phyloP scores from a whole-genome alignment of 2,797 vertebrate species.

The Malacoraja senta region DNA sequence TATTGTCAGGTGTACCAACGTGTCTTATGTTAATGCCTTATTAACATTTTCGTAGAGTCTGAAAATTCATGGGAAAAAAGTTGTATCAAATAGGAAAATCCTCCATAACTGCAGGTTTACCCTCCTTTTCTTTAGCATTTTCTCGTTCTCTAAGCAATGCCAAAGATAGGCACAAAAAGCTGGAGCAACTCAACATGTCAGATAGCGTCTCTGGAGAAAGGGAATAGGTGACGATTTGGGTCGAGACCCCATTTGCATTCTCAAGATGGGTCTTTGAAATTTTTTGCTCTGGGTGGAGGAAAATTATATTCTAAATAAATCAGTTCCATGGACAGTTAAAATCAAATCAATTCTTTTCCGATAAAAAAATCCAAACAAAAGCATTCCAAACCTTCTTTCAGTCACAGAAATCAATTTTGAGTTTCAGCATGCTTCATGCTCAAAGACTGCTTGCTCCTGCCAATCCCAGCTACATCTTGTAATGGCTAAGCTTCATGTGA shows the following conservation, averaged over 20 bases:
- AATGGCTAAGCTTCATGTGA: background rate
- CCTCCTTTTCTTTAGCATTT: background rate
- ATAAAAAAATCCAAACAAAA: background rate
- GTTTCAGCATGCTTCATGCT: background rate
- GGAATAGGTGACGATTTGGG: no score
- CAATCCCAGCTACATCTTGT: background rate
- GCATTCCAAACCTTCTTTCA: background rate
- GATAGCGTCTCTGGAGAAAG: no score
- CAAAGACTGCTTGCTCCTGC: background rate
- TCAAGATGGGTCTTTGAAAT: background rate
- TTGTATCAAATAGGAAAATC: background rate
- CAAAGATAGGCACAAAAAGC: no score
- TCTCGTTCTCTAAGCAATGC: background rate
- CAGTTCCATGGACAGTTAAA: background rate
- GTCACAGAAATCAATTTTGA: background rate
- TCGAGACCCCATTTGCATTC: background rate
- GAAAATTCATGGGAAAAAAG: background rate
- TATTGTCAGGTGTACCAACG: no score
- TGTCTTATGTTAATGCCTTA: background rate
- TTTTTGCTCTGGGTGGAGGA: no score
- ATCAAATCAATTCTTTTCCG: background rate
- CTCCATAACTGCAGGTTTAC: no score
- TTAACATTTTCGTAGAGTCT: background rate
- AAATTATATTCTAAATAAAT: background rate
- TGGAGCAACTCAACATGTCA: no score